Percentiles rank a stretch among this genome's conserved stretches.
These are phyloP conservation scores for Clarias macrocephalus DNA, from an alignment of 2,113 vertebrate species.

Conservation along the genomic window DNA sequence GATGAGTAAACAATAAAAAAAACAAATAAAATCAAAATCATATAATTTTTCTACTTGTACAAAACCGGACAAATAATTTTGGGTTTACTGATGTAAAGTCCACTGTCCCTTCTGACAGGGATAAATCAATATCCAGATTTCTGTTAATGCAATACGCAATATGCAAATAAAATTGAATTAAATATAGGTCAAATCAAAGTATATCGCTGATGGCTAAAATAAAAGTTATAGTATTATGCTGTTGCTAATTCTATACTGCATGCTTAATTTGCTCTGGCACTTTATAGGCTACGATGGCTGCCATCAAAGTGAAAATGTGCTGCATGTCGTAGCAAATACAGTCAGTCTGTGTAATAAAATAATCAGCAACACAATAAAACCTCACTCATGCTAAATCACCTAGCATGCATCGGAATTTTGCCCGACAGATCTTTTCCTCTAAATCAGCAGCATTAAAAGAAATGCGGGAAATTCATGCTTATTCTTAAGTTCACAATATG, in stretches of 20 bases:
- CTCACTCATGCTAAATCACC: constrained; percentile 6
- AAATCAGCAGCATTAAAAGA: neutral
- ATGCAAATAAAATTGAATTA: neutral
- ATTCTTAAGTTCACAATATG: neutral
- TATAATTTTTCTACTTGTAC: no score
- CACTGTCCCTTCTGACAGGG: neutral
- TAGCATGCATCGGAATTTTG: neutral
- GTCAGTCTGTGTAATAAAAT: constrained; percentile 40
- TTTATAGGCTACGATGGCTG: neutral
- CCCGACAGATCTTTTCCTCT: neutral
- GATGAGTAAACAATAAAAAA: no score
- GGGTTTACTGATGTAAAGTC: neutral
- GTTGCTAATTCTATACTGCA: neutral
- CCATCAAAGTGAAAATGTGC: neutral
- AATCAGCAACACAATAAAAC: constrained; percentile 42
- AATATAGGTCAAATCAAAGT: neutral
- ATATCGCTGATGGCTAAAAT: neutral
- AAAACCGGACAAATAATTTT: neutral
- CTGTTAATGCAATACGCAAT: neutral
- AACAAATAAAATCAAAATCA: no score
- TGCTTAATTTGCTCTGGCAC: neutral
- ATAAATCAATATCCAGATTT: neutral
- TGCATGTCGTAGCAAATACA: neutral
- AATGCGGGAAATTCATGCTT: neutral
- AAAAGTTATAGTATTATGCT: neutral